Conservation (phyloP, 1,140 invertebrate genomes). For the Bombus ignitus region DNA sequence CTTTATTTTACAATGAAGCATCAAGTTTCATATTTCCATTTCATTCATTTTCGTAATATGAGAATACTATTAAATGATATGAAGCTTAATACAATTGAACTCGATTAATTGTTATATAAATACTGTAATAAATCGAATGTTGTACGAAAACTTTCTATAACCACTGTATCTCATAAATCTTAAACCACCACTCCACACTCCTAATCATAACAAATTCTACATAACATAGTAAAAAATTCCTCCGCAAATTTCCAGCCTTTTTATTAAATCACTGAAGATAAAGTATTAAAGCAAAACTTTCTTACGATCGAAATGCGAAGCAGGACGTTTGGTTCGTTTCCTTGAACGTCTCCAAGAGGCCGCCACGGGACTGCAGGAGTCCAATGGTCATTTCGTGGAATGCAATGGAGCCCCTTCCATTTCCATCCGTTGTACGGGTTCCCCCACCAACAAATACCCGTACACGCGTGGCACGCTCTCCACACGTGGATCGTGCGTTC, state of each 20-base stretch:
- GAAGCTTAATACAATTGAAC: too few species aligned
- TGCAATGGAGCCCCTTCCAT: conserved; percentile 43
- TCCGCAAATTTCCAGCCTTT: background rate
- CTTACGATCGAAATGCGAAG: background rate
- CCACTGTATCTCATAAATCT: too few species aligned
- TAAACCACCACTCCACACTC: too few species aligned
- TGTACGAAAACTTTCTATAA: too few species aligned
- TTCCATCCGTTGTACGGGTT: conserved; percentile 3
- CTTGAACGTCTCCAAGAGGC: background rate
- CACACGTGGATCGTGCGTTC: conserved; percentile 77
- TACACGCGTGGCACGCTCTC: conserved; percentile 80
- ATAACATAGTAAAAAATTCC: background rate
- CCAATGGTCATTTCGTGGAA: background rate
- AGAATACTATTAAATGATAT: too few species aligned
- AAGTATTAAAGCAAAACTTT: background rate
- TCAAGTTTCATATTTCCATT: too few species aligned
- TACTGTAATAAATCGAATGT: too few species aligned
- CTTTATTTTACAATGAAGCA: too few species aligned
- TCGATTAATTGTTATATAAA: too few species aligned
- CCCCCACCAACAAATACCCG: conserved; percentile 58
- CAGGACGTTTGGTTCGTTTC: background rate
- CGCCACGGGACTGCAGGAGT: background rate
- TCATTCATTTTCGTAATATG: too few species aligned
- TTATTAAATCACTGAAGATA: background rate
- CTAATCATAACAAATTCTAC: too few species aligned